These are phyloP conservation scores for Alethe castanea DNA, from an alignment of 2,113 vertebrate species.

Conservation along the genomic window DNA sequence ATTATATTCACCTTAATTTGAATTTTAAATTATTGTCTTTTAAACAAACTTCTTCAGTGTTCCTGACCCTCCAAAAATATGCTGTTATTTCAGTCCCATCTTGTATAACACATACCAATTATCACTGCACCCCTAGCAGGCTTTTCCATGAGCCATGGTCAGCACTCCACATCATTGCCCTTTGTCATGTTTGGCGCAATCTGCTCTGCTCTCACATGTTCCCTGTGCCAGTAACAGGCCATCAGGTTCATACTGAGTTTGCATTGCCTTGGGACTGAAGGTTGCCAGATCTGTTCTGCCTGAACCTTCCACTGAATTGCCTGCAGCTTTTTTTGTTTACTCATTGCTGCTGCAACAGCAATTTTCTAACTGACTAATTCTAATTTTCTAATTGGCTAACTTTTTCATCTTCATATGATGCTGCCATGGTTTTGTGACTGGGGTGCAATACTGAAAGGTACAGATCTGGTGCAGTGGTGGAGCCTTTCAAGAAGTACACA, in stretches of 20 bases:
- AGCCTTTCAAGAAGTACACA: accelerated
- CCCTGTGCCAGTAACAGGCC: neutral
- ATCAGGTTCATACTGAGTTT: neutral
- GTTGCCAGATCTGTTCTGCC: neutral
- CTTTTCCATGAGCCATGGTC: neutral
- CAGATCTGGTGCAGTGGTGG: neutral
- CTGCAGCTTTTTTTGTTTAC: neutral
- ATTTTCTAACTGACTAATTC: neutral
- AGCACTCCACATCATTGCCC: neutral
- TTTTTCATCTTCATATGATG: neutral
- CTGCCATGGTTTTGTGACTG: neutral
- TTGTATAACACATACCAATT: neutral
- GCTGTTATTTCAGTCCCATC: neutral
- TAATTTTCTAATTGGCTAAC: neutral
- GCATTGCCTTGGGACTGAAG: neutral
- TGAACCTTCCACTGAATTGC: neutral
- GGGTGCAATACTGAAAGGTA: neutral
- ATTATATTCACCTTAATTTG: neutral
- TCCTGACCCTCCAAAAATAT: neutral
- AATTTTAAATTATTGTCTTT: neutral
- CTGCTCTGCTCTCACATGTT: accelerated
- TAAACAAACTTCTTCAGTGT: neutral
- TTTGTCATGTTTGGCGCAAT: neutral
- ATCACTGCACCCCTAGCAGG: neutral
- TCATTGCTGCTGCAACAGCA: accelerated